Base-by-base conservation (phyloP, 2,113 vertebrate species). In the Hippocampus mohnikei region DNA sequence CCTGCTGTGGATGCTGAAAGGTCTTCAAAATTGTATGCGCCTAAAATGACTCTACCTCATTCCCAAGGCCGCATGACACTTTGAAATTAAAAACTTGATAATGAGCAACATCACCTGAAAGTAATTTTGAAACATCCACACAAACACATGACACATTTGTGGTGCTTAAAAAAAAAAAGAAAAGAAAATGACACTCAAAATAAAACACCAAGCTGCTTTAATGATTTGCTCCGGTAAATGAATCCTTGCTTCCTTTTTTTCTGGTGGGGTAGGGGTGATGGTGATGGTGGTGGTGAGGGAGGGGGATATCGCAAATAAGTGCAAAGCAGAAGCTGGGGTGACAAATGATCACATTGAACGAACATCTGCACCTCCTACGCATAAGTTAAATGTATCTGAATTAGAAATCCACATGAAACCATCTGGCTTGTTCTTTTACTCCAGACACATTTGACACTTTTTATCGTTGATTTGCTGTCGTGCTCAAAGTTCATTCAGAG, bases 401-500 rank as follows among this genome's bases (percentile, higher is more conserved):
- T 50, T 50, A 50, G 15, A 29, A 33, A 27, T 33, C 29, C 58
- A 59, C 29, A 59, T 59, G 5, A 29, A 59, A 33, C 7, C 8
- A 27, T 60, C 18, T 16, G 58, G 6, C 16, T 60, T 60, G 27
- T 60, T 60, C 25, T 29, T 29, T 27, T 74, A 37, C 61, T 53
- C 71, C 67, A 59, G 62, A 60, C 72, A 40, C 56, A 55, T 72
- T 74, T 41, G 71, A 79, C 68, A 37, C 73, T 79, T 85, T 72
- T 67, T 81, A 81, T 15, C 15, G 7, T 33, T 33, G 58, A 60
- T 60, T 60, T 60, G 16, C 58, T 27, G 23, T 27, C 8, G 20
- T 33, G 13, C 27, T 33, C 16, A 72, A 81, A 79, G 87, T 89
- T 89, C 85, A 89, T 70, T 80, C 77, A 86, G 78, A 90, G 88